A percentile compares a stretch with the other conserved stretches of the same genome.
Evolutionary conservation across 1,140 invertebrate species (phyloP).

Genomic region (Sycobia sp.): DNA sequence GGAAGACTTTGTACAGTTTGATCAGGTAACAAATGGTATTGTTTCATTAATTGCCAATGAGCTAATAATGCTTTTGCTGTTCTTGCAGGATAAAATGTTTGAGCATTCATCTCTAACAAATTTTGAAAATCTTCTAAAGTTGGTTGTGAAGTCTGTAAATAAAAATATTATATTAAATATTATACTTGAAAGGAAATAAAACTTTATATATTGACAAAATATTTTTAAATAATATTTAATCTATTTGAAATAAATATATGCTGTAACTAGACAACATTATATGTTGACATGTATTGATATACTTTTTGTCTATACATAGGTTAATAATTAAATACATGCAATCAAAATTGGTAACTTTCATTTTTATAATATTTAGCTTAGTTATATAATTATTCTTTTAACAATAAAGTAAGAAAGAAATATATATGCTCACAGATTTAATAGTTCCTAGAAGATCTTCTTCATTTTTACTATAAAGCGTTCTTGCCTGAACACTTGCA

Average conservation of each 20-base stretch:
- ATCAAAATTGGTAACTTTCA: background rate
- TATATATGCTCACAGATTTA: conserved; percentile 73
- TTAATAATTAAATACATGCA: no score
- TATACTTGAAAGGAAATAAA: conserved; percentile 8
- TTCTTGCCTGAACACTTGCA: conserved; percentile 83
- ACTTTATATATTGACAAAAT: conserved; percentile 9
- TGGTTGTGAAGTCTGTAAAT: conserved; percentile 65
- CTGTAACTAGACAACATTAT: background rate
- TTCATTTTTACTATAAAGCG: conserved; percentile 87
- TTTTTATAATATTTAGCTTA: background rate
- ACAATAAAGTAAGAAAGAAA: background rate
- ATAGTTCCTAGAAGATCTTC: conserved; percentile 85
- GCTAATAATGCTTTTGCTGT: conserved; percentile 83
- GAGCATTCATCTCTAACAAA: conserved; percentile 81
- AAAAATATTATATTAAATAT: conserved; percentile 5
- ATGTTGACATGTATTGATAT: background rate
- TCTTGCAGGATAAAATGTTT: conserved; percentile 84
- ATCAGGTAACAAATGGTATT: conserved; percentile 90
- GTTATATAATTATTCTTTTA: conserved; percentile 11
- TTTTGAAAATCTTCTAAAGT: conserved; percentile 83
- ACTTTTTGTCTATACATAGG: background rate
- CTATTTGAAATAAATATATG: no score
- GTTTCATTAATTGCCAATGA: conserved; percentile 93
- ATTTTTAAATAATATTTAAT: background rate
- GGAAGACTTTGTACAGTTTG: conserved; percentile 76